Evolutionary conservation across 2,888 invertebrate species (phyloP).

Genomic region (Drosophila multiciliata): DNA sequence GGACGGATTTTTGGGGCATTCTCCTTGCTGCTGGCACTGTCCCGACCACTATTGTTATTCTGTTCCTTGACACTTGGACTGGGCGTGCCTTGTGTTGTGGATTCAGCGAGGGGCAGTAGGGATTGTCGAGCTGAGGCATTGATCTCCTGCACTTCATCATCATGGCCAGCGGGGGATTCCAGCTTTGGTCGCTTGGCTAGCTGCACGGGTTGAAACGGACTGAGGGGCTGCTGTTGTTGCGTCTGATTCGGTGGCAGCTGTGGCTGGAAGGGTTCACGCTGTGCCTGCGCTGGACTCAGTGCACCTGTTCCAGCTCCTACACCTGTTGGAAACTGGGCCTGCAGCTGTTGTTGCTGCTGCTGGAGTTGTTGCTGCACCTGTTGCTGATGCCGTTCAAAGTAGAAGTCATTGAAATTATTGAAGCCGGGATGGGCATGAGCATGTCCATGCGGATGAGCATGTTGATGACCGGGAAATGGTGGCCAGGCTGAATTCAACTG

Average conservation of each 20-base stretch:
- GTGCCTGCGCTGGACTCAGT: slow-evolving; percentile 40
- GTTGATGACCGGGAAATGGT: slow-evolving; percentile 58
- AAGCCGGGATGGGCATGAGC: slow-evolving; percentile 63
- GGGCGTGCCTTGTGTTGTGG: slow-evolving; percentile 26
- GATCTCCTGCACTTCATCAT: slow-evolving; percentile 68
- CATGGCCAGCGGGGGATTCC: slow-evolving; percentile 54
- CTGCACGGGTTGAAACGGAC: slow-evolving; percentile 71
- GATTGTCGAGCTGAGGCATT: slow-evolving; percentile 46
- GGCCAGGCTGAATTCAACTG: slow-evolving; percentile 61
- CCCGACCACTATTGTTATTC: slow-evolving; percentile 65
- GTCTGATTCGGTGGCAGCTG: slow-evolving; percentile 62
- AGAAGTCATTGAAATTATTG: slow-evolving; percentile 65
- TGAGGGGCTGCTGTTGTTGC: slow-evolving; percentile 49
- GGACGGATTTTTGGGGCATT: slow-evolving; percentile 56
- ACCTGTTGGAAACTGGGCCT: slow-evolving; percentile 52
- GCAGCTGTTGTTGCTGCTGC: slow-evolving; percentile 58
- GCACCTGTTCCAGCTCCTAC: slow-evolving; percentile 19
- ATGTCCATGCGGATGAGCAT: slow-evolving; percentile 43
- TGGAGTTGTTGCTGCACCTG: slow-evolving; percentile 66
- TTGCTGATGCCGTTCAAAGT: slow-evolving; percentile 73
- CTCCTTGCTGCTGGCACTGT: slow-evolving; percentile 71
- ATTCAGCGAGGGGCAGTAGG: slow-evolving; percentile 44
- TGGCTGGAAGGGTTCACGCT: slow-evolving; percentile 69
- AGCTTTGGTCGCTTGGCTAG: slow-evolving; percentile 65
- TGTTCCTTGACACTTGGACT: slow-evolving; percentile 54